phyloP scores from a whole-genome alignment of 2,888 invertebrate species.

The Pandemis heparana region DNA sequence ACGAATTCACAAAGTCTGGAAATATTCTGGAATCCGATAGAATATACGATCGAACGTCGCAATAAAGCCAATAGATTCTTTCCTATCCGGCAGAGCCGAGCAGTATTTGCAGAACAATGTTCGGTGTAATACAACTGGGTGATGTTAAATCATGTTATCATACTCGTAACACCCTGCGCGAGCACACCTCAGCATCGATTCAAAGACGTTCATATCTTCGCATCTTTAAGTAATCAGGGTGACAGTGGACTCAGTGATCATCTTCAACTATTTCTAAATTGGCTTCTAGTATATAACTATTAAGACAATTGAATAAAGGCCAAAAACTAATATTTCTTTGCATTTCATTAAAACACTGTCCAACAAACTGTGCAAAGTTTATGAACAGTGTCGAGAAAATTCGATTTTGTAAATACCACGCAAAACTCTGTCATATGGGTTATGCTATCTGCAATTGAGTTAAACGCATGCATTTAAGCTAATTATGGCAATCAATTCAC shows the following conservation, averaged over 20 bases:
- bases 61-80: constrained; percentile 26
- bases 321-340: neutral
- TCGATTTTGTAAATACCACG: constrained; percentile 2
- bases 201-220: neutral
- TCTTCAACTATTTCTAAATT: no score
- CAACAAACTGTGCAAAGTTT: neutral
- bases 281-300: neutral
- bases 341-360: neutral
- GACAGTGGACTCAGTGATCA: neutral
- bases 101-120: constrained; percentile 15
- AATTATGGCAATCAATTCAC: neutral
- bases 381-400: neutral
- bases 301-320: neutral
- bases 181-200: neutral
- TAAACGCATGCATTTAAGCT: neutral
- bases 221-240: neutral
- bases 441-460: neutral
- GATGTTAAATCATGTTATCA: neutral
- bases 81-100: constrained; percentile 10
- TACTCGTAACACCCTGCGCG: neutral
- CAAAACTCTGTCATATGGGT: neutral
- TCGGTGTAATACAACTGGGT: neutral
- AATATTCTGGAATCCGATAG: constrained; percentile 11
- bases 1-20: constrained; percentile 1
- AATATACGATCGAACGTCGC: constrained; percentile 12